Percentiles rank a stretch among this genome's conserved stretches.
Conservation (phyloP, 2,888 invertebrate species). For the Tridacna crocea region DNA sequence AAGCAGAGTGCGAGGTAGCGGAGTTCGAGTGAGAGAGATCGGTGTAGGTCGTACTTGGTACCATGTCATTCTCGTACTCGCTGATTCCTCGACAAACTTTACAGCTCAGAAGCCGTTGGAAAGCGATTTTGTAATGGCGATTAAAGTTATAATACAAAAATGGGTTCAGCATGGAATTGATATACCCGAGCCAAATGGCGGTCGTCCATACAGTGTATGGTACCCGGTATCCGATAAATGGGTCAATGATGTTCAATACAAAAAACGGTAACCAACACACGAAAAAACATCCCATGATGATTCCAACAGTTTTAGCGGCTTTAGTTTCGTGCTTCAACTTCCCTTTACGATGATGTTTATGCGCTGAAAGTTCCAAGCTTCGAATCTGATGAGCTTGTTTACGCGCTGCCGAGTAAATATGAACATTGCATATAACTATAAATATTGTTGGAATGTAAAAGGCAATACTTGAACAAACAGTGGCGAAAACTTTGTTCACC, state of each 20-base stretch:
- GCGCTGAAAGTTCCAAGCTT: constrained; percentile 73
- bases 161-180: constrained; percentile 79
- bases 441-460: constrained; percentile 81
- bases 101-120: constrained; percentile 72
- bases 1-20: constrained; percentile 55
- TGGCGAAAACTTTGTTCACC: constrained; percentile 78
- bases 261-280: constrained; percentile 82
- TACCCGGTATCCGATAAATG: constrained; percentile 77
- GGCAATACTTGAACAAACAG: constrained; percentile 79
- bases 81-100: constrained; percentile 76
- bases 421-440: constrained; percentile 78
- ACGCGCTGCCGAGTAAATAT: constrained; percentile 78
- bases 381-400: constrained; percentile 79
- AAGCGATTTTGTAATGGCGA: constrained; percentile 76
- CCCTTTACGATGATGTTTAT: constrained; percentile 72
- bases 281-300: constrained; percentile 81
- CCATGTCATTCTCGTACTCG: constrained; percentile 73
- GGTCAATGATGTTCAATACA: constrained; percentile 79
- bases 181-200: constrained; percentile 81
- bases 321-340: constrained; percentile 80
- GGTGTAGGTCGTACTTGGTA: constrained; percentile 58
- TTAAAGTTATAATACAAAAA: constrained; percentile 78
- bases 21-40: constrained; percentile 61
- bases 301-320: constrained; percentile 80
- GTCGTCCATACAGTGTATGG: constrained; percentile 77